Base-by-base conservation (phyloP, 1,140 invertebrate genomes). In the Neocloeon triangulifer region DNA sequence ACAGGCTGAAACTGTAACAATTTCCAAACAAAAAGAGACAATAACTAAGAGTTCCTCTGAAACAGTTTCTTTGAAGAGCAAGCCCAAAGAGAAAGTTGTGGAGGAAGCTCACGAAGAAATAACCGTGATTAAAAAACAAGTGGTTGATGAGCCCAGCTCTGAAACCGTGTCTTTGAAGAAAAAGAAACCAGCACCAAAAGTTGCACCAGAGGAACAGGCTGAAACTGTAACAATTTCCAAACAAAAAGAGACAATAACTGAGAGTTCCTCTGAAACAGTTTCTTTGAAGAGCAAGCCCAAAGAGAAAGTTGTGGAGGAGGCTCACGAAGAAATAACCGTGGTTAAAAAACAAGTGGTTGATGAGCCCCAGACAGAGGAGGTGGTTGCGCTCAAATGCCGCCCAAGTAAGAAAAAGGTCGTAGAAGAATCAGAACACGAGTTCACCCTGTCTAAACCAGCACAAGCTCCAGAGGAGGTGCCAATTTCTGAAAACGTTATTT, bases 401-500 rank as follows among this genome's bases (percentile, higher is more conserved):
- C 41, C 43, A 9, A 39, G 43, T 30, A n/a, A n/a, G n/a, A 41
- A 45, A 37, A 32, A 39, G 3, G 37, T 43, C 5, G 37, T 39
- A n/a, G 49, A 51, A 36, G 44, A 49, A 37, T 34, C 39, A 9
- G 28, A 37, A 4, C 37, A 43, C 19, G 37, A 44, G 30, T 55
- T 64, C 38, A 65, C 59, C 5, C 53, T 69, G 17, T 53, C 52
- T 41, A 52, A 55, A 19, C 56, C 56, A 39, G 49, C 47, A 35
- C 51, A 52, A 4, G 45, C 49, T 17, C 41, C 41, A 10, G 37
- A 47, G 32, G 57, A 55, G 37, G 61, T 67, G 15, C n/a, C 9
- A 25, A 57, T 64, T 18, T 70, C 76, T 49, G 73, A 77, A 52
- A 72, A 75, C 53, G 53, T 75, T 10, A 76, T 68, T 4, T 58